Evolutionary conservation across 2,797 vertebrate genomes (phyloP), one percentile per base, ranked within the genome.

Genomic region (Aeoliscus strigatus): DNA sequence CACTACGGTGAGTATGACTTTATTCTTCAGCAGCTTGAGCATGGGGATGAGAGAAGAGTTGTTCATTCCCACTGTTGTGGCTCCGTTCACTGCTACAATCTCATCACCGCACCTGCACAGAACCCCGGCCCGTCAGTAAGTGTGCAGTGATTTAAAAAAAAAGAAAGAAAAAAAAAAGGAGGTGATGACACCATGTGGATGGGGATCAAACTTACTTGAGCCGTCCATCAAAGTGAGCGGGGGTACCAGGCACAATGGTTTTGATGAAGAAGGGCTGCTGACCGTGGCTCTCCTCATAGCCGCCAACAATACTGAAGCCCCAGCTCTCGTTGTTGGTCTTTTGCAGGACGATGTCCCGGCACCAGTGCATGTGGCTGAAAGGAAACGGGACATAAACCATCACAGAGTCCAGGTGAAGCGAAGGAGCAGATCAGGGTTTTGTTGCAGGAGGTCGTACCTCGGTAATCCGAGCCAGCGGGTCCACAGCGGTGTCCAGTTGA

Each of bases 191-290:
- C 28, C 13, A 31, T 12, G 16, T 24, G 6, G 27, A 13, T 0
- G 1, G 6, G 9, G 5, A 29, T 47, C 5, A 27, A 12, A 84
- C 91, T 31, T 80, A 96, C 94, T 91, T 96, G 39, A 96, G 91
- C 45, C 92, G 91, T 39, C 89, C 86, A 39, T 95, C 93, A 5
- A 91, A 88, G 81, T 93, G 91, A 7, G 93, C 93, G 0, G 94
- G 91, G 1, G 94, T 95, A 16, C 90, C 92, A 3, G 93, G 93
- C 74, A 97, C 94, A 0, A 97, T 95, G 84, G 94, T 95, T 84
- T 96, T 97, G 68, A 97, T 97, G 81, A 94, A 97, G 85, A 97
- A 97, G 0, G 93, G 94, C 76, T 94, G 91, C 77, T 92, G 91
- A 4, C 93, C 91, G 51, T 90, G 91, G 66, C 76, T 91, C 61